Base-by-base conservation (phyloP, 2,888 invertebrate species). In the Crioceris asparagi region DNA sequence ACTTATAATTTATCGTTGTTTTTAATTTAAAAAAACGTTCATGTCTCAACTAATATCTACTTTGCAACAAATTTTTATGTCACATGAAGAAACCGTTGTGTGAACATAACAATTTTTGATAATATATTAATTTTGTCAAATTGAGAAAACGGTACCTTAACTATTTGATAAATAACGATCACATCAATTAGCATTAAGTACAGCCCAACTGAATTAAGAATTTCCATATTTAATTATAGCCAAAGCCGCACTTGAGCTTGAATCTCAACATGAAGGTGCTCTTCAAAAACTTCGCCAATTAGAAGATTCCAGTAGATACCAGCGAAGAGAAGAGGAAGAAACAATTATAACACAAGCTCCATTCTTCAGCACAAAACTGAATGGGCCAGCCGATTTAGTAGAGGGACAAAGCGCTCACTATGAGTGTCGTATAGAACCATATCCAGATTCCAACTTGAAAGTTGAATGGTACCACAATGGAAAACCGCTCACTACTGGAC, bases 391-490 rank as follows among this genome's bases (percentile, higher is more conserved):
- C n/a, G 80, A 76, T 48, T 69, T 94, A 36, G 72, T 82, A 31
- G 92, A 92, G 66, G 86, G 83, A 1, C 87, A 90, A 66, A 87
- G 87, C 57, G 87, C 88, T 38, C 90, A 92, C 62, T 88, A 90
- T 56, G 92, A 92, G 67, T 90, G 90, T 56, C 78, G 91, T 35
- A 85, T 92, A 57, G 91, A 91, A 60, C 92, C 92, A 10, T 90
- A 90, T 56, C 88, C 90, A 2, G 91, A 92, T 66, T 74, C 86
- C 4, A 80, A 80, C 46, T 76, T 92, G 61, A 84, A 87, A 56
- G 85, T 91, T 1, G 90, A 90, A 65, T 92, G 91, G 91, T 83
- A 86, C 68, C 90, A 90, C 56, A 91, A 96, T 62, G 91, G 87
- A 32, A 80, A 90, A 62, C 86, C 91, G 29, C 67, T 91, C 32